phyloP scores from a whole-genome alignment of 2,888 invertebrate genomes.

The Eupithecia abbreviata region DNA sequence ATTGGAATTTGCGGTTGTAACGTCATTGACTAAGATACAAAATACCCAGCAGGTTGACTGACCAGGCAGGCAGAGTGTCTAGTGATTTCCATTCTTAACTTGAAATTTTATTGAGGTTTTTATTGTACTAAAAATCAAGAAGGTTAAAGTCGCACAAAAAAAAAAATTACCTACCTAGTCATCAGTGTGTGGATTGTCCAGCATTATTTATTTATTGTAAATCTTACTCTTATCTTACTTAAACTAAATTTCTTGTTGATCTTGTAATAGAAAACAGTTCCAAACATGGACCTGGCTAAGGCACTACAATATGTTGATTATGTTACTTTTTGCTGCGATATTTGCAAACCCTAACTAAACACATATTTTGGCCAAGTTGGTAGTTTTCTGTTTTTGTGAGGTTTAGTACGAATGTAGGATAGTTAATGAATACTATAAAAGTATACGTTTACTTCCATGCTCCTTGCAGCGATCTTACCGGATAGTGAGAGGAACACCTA shows the following conservation, averaged over 20 bases:
- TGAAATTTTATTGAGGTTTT: neutral
- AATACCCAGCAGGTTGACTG: conserved; percentile 49
- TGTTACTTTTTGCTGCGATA: neutral
- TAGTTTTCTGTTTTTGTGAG: neutral
- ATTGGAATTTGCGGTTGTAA: conserved; percentile 67
- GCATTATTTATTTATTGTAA: neutral
- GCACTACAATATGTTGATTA: no score
- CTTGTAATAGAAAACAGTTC: no score
- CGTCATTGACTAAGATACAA: conserved; percentile 60
- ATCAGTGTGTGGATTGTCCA: no score
- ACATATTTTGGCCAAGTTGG: neutral
- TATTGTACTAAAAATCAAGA: no score
- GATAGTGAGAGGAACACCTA: neutral
- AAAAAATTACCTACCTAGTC: no score
- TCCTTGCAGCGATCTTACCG: neutral
- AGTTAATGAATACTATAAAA: neutral
- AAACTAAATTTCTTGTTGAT: no score
- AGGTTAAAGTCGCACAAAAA: neutral
- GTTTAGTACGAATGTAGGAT: neutral
- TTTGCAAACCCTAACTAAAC: neutral
- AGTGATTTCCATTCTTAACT: neutral
- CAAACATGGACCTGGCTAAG: no score
- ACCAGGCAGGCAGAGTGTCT: conserved; percentile 4
- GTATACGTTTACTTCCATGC: neutral
- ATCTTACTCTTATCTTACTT: no score